These are phyloP conservation scores for Eulemur mongoz DNA, from an alignment of 2,797 vertebrate genomes.

Conservation along the genomic window DNA sequence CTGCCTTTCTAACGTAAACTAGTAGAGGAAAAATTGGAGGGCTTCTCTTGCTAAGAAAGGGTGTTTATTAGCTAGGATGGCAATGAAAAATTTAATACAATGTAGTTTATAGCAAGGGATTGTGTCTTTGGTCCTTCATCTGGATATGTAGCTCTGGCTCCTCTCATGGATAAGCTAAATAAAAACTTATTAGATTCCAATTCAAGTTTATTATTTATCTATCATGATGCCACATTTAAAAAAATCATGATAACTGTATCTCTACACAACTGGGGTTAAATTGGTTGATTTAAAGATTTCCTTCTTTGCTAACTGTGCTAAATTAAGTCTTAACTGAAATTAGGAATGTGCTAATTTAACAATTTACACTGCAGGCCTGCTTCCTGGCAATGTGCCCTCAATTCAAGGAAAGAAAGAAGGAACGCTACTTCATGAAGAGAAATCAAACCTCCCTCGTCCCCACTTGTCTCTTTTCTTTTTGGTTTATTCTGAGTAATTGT, in stretches of 20 bases:
- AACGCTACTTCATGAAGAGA: not conserved
- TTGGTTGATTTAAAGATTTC: not conserved
- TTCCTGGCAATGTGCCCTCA: not conserved
- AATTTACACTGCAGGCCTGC: not conserved
- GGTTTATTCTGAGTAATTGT: slow-evolving; percentile 28
- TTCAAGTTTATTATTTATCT: not conserved
- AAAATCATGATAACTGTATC: not conserved
- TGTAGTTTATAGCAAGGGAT: slow-evolving; percentile 12
- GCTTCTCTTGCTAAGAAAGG: not conserved
- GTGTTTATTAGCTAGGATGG: slow-evolving; percentile 46
- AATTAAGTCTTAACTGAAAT: slow-evolving; percentile 1
- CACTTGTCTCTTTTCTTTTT: not conserved
- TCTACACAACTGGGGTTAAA: not conserved
- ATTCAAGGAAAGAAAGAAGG: not conserved
- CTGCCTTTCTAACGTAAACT: not conserved
- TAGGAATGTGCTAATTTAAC: slow-evolving; percentile 38
- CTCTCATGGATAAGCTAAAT: not conserved
- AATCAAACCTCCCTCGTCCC: not conserved
- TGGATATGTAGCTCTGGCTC: not conserved
- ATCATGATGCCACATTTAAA: not conserved
- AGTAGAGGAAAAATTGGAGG: not conserved
- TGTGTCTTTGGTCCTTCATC: not conserved
- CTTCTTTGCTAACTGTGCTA: not conserved
- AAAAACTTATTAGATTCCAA: not conserved
- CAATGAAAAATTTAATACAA: slow-evolving; percentile 57